These are phyloP conservation scores for Polydrusus pterygomalis DNA, from an alignment of 2,888 invertebrate genomes.

Conservation along the genomic window DNA sequence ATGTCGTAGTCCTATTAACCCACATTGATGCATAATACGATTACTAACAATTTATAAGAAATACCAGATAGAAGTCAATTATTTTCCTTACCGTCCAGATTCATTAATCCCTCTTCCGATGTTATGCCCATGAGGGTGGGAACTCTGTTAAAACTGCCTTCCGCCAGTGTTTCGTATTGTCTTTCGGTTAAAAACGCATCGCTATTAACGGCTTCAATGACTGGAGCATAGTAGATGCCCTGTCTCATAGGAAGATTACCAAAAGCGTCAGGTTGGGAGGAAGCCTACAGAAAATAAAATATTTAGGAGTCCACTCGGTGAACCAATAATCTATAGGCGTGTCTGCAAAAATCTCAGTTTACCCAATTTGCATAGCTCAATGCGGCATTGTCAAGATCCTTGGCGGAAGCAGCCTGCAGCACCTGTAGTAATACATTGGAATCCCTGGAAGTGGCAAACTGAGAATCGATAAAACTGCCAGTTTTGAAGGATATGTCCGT, in stretches of 20 bases:
- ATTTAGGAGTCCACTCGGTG: no score
- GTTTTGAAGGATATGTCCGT: conserved; percentile 39
- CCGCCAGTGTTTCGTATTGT: conserved; percentile 48
- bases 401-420: conserved; percentile 37
- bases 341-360: neutral
- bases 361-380: conserved; percentile 35
- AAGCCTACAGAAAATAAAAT: conserved; percentile 19
- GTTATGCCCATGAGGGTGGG: conserved; percentile 56
- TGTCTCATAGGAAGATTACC: conserved; percentile 15
- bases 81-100: neutral
- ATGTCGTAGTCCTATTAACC: no score
- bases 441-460: conserved; percentile 37
- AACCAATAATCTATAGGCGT: no score
- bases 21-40: neutral
- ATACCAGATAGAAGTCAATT: neutral
- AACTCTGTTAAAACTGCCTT: conserved; percentile 55
- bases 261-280: conserved; percentile 16
- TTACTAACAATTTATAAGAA: neutral
- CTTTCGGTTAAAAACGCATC: conserved; percentile 49
- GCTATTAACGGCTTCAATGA: conserved; percentile 47
- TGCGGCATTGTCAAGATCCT: conserved; percentile 33
- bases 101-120: conserved; percentile 55
- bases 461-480: conserved; percentile 36
- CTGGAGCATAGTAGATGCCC: conserved; percentile 53
- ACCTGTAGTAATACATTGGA: conserved; percentile 29